phyloP scores from a whole-genome alignment of 2,888 invertebrate species.

The Oxycera nigricornis region DNA sequence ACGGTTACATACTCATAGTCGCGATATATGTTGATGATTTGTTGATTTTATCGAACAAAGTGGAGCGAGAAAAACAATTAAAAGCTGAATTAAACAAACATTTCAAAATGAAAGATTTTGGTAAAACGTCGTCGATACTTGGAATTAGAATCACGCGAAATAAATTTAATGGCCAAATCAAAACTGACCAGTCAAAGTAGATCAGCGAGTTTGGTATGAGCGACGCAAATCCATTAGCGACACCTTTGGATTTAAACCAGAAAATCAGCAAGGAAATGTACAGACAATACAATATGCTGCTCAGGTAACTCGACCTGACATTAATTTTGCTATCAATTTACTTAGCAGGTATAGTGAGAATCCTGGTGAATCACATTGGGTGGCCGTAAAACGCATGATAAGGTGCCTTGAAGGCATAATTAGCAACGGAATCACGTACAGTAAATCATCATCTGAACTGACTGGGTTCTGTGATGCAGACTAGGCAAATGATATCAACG shows the following conservation, averaged over 20 bases:
- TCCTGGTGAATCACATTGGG: neutral
- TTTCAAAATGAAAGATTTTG: slow-evolving; percentile 18
- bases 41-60: slow-evolving; percentile 36
- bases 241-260: neutral
- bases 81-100: slow-evolving; percentile 43
- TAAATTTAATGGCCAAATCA: neutral
- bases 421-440: neutral
- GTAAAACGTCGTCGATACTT: neutral
- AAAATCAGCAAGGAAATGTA: neutral
- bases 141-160: neutral
- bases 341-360: neutral
- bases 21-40: slow-evolving; percentile 46
- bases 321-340: neutral
- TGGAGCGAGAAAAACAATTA: slow-evolving; percentile 37
- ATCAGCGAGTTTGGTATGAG: neutral
- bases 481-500: neutral
- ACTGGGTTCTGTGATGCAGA: neutral
- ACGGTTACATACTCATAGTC: slow-evolving; percentile 39
- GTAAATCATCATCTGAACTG: neutral
- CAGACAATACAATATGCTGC: neutral
- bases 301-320: neutral
- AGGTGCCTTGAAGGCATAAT: neutral
- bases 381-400: neutral
- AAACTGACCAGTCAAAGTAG: slow-evolving; percentile 4
- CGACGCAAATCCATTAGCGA: neutral